Base-by-base conservation (phyloP, 2,888 invertebrate genomes). In the Drosophila falleni region DNA sequence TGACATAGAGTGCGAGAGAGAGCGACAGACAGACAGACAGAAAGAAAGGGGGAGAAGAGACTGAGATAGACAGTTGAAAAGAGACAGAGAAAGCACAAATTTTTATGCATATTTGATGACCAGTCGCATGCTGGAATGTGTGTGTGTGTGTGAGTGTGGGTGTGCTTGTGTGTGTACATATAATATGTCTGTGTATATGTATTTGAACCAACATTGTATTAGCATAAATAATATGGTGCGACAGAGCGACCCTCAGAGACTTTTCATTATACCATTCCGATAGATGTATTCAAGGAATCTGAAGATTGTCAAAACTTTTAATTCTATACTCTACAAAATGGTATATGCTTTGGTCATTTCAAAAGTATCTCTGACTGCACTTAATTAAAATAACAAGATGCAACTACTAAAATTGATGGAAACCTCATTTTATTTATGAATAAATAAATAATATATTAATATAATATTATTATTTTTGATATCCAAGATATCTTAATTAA, bases 61-160 rank as follows among this genome's bases (percentile, higher is more conserved):
- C 9, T 6, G n/a, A 10, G 15, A 37, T 13, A 23, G 37, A 13
- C 42, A 26, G 29, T 31, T 11, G 19, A 41, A 31, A 55, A 16
- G 29, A 51, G 55, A 33, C 13, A 39, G n/a, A 33, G 42, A 42
- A 10, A 0, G 33, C 31, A 53, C 16, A 23, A 35, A 67, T 54
- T 73, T 69, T 39, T 78, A 62, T 78, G 74, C 70, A 77, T 71
- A 74, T 74, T 78, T 78, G 63, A 73, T 77, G 62, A 60, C 59
- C 47, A 53, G n/a, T 50, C 29, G 50, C 42, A 2, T 49, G 5
- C 6, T 9, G 23, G 19, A n/a, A 10, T 53, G 41, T 33, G 33
- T 55, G 50, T 35, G 33, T 42, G 26, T 39, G 49, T 56, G 35
- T n/a, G n/a, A n/a, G n/a, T 41, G 16, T 11, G 29, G 23, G n/a